These are phyloP conservation scores for Drosophila ogumai DNA, from an alignment of 1,140 invertebrate genomes.

Conservation along the genomic window DNA sequence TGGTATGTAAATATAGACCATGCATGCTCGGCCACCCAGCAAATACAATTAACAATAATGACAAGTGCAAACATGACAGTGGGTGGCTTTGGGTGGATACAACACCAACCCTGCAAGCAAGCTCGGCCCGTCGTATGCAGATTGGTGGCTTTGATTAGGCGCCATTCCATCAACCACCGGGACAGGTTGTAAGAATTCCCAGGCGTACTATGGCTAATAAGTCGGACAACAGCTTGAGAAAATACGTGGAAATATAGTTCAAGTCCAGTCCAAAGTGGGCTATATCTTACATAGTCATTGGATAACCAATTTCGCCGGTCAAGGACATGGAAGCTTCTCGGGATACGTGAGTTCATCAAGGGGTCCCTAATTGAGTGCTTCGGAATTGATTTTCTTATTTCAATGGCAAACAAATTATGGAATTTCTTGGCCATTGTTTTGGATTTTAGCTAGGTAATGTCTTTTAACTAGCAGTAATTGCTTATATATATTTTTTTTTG, in stretches of 20 bases:
- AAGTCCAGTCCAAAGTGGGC: conserved; percentile 46
- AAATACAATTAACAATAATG: conserved; percentile 82
- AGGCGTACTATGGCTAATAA: conserved; percentile 46
- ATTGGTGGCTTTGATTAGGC: conserved; percentile 68
- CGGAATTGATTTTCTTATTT: conserved; percentile 37
- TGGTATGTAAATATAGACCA: conserved; percentile 63
- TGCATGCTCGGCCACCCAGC: conserved; percentile 60
- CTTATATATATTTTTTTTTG: not conserved
- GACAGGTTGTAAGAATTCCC: conserved; percentile 29
- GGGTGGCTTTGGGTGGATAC: not conserved
- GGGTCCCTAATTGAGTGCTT: conserved; percentile 1
- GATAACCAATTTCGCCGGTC: conserved; percentile 27
- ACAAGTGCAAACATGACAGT: conserved; percentile 79
- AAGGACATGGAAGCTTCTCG: conserved; percentile 23
- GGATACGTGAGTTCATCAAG: not conserved
- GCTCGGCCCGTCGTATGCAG: conserved; percentile 25
- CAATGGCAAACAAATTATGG: conserved; percentile 10
- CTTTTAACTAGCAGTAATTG: not conserved
- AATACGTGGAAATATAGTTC: conserved; percentile 46
- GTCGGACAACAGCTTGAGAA: conserved; percentile 42
- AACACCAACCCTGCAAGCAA: not conserved
- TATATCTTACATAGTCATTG: conserved; percentile 34
- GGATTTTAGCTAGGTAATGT: not conserved
- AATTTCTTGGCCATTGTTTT: not conserved
- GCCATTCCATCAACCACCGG: not conserved